These are phyloP conservation scores for Anisognathus igniventris DNA, from an alignment of 2,797 vertebrate species.

Conservation along the genomic window DNA sequence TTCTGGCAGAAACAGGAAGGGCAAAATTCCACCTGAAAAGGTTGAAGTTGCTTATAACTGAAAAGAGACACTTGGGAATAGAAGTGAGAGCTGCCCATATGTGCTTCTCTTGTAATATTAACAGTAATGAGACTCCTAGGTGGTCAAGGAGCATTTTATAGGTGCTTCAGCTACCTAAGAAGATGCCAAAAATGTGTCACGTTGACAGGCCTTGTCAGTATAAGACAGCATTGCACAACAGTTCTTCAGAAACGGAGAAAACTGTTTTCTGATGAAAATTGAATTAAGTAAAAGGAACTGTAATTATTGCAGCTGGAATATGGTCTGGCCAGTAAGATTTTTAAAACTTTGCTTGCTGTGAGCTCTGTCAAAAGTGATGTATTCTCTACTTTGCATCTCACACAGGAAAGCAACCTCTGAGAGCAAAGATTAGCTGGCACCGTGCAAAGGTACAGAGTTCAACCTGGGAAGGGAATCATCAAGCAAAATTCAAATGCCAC, in stretches of 20 bases:
- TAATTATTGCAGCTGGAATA: not conserved
- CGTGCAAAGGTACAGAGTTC: not conserved
- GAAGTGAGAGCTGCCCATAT: not conserved
- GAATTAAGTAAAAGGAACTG: not conserved
- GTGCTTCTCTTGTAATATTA: not conserved
- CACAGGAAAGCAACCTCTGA: not conserved
- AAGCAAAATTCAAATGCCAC: not conserved
- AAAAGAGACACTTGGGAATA: not conserved
- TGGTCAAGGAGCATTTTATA: not conserved
- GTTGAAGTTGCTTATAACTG: not conserved
- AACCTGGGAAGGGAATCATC: not conserved
- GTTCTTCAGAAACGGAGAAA: not conserved
- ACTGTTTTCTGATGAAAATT: not conserved
- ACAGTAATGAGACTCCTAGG: not conserved
- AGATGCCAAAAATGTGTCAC: not conserved
- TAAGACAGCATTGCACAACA: not conserved
- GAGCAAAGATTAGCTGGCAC: not conserved
- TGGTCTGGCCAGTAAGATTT: not conserved
- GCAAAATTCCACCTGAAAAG: not conserved
- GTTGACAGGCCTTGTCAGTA: not conserved
- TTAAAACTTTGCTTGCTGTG: not conserved
- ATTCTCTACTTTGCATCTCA: not conserved
- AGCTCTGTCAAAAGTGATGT: not conserved
- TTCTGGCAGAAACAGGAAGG: not conserved
- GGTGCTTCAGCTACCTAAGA: not conserved